A percentile compares a stretch with the other conserved stretches of the same genome.
Conservation (phyloP, 2,797 vertebrate species). For the Rhynchotus rufescens region DNA sequence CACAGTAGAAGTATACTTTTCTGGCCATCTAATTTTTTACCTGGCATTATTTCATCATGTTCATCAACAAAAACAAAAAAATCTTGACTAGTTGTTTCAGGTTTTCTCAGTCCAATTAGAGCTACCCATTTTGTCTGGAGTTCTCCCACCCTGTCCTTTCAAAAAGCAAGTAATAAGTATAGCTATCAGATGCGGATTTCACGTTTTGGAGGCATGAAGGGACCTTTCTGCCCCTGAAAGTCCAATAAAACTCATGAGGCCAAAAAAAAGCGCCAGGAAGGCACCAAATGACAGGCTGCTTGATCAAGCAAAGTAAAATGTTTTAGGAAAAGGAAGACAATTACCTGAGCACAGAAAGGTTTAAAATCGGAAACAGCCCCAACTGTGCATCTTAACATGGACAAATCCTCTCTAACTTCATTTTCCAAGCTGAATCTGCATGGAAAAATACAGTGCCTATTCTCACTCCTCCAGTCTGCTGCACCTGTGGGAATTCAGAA, state of each 20-base stretch:
- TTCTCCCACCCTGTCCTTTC: not conserved
- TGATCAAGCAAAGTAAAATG: constrained; percentile 16
- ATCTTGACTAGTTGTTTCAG: not conserved
- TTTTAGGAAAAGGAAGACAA: constrained; percentile 23
- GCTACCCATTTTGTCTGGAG: not conserved
- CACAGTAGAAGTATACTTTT: not conserved
- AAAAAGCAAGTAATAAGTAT: not conserved
- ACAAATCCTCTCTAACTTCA: not conserved
- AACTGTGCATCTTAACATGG: not conserved
- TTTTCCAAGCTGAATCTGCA: not conserved
- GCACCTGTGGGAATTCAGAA: constrained; percentile 17
- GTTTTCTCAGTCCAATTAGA: not conserved
- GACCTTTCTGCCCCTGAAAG: not conserved
- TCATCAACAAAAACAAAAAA: not conserved
- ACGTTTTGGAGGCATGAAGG: not conserved
- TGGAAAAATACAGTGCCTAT: not conserved
- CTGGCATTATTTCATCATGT: not conserved
- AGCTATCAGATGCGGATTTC: not conserved
- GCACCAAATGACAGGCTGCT: not conserved
- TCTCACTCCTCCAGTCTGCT: not conserved
- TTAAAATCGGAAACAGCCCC: not conserved
- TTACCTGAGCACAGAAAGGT: constrained; percentile 4
- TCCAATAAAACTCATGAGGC: constrained; percentile 24
- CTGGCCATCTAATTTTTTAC: not conserved
- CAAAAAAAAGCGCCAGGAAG: not conserved